Evolutionary conservation across 2,797 vertebrate species (phyloP), one percentile per base, ranked within the genome.

Genomic region (Leucoraja ocellata): DNA sequence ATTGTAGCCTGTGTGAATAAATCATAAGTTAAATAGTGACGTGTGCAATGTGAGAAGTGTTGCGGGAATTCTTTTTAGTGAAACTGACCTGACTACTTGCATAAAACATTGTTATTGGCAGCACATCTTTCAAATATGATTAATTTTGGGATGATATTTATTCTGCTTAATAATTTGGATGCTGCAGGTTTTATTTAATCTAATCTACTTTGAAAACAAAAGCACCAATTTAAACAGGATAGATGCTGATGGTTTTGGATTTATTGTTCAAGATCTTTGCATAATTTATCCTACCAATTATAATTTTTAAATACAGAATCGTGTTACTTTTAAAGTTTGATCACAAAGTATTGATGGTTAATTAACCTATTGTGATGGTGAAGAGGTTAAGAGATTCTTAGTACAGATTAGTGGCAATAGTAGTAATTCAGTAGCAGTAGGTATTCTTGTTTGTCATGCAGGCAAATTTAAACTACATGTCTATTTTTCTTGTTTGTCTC

Each of bases 401-500:
- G 18, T 25, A 84, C 36, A 39, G 13, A 23, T 80, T 93, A 54
- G n/a, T 11, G 39, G n/a, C 73, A 21, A 4, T 7, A 11, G 21
- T 0, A 80, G 16, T 14, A 84, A 25, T 2, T 54, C 32, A 32
- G 23, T 80, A 36, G n/a, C 10, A 71, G 32, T 78, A 5, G 8
- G 25, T 25, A 46, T 74, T 84, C 16, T 58, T 61, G 78, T 63
- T 74, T 9, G 10, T 14, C 23, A 13, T 61, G 61, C 23, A 93
- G 54, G 1, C 16, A 46, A 73, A 10, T 71, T 71, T 73, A 71
- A 23, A 63, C 65, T 63, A 32, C 13, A 10, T 84, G 28, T 0
- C 4, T 58, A 23, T 86, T 90, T 28, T 93, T 46, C n/a, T 28
- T 77, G 54, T 54, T 54, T 93, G 2, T 93, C 93, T 32, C 96